A percentile compares a stretch with the other conserved stretches of the same genome.
These are phyloP conservation scores for Ailuropoda melanoleuca DNA, from an alignment of 2,113 vertebrate genomes.

Conservation along the genomic window DNA sequence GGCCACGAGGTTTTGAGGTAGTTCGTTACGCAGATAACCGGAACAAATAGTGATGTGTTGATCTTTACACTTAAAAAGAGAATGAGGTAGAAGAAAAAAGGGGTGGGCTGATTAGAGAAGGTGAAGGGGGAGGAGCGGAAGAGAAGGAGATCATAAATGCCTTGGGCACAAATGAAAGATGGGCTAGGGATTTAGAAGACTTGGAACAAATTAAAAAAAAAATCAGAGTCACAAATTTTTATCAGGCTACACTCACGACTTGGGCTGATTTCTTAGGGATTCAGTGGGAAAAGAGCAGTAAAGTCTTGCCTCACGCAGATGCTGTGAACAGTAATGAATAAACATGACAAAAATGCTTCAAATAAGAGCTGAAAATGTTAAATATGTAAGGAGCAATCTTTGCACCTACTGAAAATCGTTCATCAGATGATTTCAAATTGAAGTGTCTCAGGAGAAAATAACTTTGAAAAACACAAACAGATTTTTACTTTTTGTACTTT, in stretches of 20 bases:
- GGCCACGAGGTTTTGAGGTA: not conserved
- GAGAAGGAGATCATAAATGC: not conserved
- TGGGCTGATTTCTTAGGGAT: slow-evolving; percentile 28
- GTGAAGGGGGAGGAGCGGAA: not conserved
- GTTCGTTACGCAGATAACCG: not conserved
- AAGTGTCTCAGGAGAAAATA: slow-evolving; percentile 50
- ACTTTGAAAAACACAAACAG: slow-evolving; percentile 65
- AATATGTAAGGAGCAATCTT: slow-evolving; percentile 52
- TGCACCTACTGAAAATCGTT: slow-evolving; percentile 24
- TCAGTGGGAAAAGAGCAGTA: not conserved
- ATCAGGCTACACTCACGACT: not conserved
- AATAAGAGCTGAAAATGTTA: slow-evolving; percentile 50
- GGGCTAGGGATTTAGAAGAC: not conserved
- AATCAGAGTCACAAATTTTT: not conserved
- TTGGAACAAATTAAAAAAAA: not conserved
- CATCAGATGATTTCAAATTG: slow-evolving; percentile 57
- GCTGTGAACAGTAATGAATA: slow-evolving; percentile 30
- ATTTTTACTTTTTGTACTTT: slow-evolving; percentile 84
- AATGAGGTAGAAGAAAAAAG: not conserved
- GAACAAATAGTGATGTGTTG: not conserved
- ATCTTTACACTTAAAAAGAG: not conserved
- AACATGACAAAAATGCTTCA: slow-evolving; percentile 47
- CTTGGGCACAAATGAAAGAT: not conserved
- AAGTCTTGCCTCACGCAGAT: slow-evolving; percentile 14
- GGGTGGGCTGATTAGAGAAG: not conserved